Base-by-base conservation (phyloP, 2,797 vertebrate species). In the Sebastes iracundus region DNA sequence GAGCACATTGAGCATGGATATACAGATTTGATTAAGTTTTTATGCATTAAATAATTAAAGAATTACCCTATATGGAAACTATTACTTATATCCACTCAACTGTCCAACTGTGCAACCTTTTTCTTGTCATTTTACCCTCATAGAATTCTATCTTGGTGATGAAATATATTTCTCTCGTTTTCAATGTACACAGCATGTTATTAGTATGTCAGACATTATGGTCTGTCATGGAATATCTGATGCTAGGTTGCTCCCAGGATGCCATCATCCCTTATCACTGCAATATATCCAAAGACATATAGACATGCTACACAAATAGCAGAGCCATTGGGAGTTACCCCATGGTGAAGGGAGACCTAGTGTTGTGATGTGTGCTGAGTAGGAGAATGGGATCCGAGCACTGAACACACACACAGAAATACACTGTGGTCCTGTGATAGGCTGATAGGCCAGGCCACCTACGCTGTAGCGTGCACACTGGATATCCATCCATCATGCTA, bases 401-500 rank as follows among this genome's bases (percentile, higher is more conserved):
- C 18, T 30, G 25, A 62, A 25, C 49, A 55, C 1, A 28, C 5
- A 27, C 27, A 27, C 27, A 27, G 27, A 27, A 27, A 33, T 67
- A 63, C 20, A 22, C 14, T 32, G 32, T 6, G 1, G 20, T 42
- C 20, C 38, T 25, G 23, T 27, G 32, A 46, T 46, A 13, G 35
- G 6, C 74, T 27, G 32, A 46, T 46, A 13, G 35, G 6, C 74
- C 10, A 12, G 30, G 13, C 46, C 18, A 53, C 59, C 52, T 64
- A 27, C 53, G 64, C 60, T 77, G 72, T 23, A 58, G 66, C 77
- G 70, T 63, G 58, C 82, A 81, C 71, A 77, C 63, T 70, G 27
- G 42, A 58, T 27, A 77, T 71, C 42, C 84, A 89, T 92, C 77
- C 72, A 81, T 92, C 86, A 91, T 11, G 5, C 23, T 67, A 65